A percentile compares a stretch with the other conserved stretches of the same genome.
Conservation (phyloP, 2,888 invertebrate genomes). For the Latrodectus hesperus region DNA sequence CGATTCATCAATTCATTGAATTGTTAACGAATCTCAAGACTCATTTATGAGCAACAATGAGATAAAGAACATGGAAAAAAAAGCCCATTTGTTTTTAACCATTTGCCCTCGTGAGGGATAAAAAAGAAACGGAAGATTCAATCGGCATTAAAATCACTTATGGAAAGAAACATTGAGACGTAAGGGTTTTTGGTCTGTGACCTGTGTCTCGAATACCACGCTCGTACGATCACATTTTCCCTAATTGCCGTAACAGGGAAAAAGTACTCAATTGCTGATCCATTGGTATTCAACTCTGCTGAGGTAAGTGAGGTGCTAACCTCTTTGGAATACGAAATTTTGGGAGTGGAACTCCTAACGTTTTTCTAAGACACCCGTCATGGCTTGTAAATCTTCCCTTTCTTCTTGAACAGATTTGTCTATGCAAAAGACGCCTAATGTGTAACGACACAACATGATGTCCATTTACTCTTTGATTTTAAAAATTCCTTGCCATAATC, state of each 20-base stretch:
- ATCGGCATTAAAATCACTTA: neutral
- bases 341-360: neutral
- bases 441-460: too few relatives aligned
- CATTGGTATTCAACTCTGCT: neutral
- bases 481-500: too few relatives aligned
- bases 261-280: neutral
- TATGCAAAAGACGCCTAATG: neutral
- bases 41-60: too few relatives aligned
- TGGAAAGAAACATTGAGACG: neutral
- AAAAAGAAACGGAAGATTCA: neutral
- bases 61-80: too few relatives aligned
- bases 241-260: neutral
- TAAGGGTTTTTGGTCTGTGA: too few relatives aligned
- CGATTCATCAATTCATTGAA: too few relatives aligned
- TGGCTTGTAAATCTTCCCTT: neutral
- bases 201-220: too few relatives aligned
- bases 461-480: too few relatives aligned
- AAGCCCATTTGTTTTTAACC: too few relatives aligned
- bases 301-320: neutral
- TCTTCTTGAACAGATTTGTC: neutral
- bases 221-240: neutral
- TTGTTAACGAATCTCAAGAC: too few relatives aligned
- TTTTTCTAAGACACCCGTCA: neutral
- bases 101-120: too few relatives aligned
- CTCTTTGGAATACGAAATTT: neutral